Evolutionary conservation across 2,797 vertebrate species (phyloP).

Genomic region (Tenualosa ilisha): DNA sequence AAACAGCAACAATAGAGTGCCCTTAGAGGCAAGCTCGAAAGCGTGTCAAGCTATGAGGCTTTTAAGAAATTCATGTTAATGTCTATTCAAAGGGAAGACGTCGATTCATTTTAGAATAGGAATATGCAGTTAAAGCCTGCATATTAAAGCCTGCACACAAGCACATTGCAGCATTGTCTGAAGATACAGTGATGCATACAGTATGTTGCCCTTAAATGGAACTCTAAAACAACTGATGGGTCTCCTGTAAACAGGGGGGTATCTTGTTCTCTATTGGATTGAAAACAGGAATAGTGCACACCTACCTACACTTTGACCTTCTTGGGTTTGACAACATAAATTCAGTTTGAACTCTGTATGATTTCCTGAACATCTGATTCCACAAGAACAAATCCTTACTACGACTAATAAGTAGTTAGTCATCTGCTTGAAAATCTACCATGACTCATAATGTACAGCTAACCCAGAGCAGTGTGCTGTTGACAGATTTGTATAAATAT

Average conservation of each 20-base stretch:
- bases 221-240: background rate
- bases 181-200: background rate
- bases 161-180: background rate
- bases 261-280: background rate
- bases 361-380: background rate
- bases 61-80: constrained; percentile 32
- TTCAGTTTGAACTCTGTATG: too few species aligned
- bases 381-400: background rate
- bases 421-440: constrained; percentile 1
- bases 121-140: background rate
- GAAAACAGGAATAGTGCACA: background rate
- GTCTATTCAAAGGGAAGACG: constrained; percentile 30
- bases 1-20: constrained; percentile 68
- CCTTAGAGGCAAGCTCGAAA: constrained; percentile 51
- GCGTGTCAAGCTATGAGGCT: constrained; percentile 42
- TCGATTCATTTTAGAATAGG: background rate
- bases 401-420: background rate
- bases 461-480: background rate
- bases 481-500: constrained; percentile 22
- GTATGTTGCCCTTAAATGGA: background rate
- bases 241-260: background rate
- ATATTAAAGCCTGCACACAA: background rate
- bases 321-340: background rate
- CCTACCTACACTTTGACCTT: background rate
- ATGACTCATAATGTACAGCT: background rate